Evolutionary conservation across 2,888 invertebrate species (phyloP), one percentile per base, ranked within the genome.

Genomic region (Drosophila pegasa): DNA sequence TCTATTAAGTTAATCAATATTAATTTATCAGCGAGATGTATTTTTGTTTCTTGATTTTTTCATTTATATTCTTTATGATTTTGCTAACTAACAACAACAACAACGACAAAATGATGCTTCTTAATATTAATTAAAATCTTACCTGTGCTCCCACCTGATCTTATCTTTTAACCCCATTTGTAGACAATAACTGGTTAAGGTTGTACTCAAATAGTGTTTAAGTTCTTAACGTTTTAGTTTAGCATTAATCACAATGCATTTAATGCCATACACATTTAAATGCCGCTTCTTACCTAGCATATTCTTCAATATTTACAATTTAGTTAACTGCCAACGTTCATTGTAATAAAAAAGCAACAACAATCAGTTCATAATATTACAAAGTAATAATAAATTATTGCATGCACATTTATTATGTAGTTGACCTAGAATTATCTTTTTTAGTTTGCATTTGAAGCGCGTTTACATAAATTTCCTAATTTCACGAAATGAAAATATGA

Each of bases 291-390:
- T 66, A 62, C 20, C 29, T 37, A 57, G 43, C 31, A n/a, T 22
- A 40, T 43, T 57, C 31, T 45, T 33, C 16, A 14, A 64, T 43
- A 56, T 51, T 40, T 50, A 3, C 25, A 37, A 66, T 71, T 71
- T 63, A 77, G 50, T 58, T 59, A 52, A 50, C 50, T 57, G 80
- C 62, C 66, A 71, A 71, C 82, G 82, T 83, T 83, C 82, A 83
- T 87, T 83, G 87, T 84, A 75, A n/a, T 37, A n/a, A 51, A 41
- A 29, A 9, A 51, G 1, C 27, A 27, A 40, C 6, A 10, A 29
- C 18, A 40, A 52, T 29, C 35, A 29, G 43, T 58, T 41, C 47
- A 62, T 41, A 43, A 35, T 50, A 59, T 25, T 33, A 33, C 31
- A 41, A 65, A 45, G 16, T 16, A 45, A 59, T 41, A 65, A 57